phyloP scores from a whole-genome alignment of 2,888 invertebrate genomes.

The Syritta pipiens region DNA sequence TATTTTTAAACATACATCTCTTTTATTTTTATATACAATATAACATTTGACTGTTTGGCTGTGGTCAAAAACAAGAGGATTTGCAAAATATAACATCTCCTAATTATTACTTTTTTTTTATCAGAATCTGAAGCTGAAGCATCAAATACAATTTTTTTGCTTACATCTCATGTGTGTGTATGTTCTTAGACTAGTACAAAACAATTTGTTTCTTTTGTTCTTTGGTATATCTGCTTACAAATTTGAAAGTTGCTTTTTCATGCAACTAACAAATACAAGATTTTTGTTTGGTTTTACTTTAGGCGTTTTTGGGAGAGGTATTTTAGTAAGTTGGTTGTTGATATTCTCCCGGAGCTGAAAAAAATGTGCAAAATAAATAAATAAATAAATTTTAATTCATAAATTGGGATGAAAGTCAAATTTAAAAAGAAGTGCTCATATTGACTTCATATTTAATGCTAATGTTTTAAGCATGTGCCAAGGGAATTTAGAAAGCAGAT shows the following conservation, averaged over 20 bases:
- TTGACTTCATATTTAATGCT: no score
- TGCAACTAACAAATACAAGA: conserved; percentile 32
- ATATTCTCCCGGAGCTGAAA: conserved; percentile 71
- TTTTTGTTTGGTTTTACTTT: conserved; percentile 1
- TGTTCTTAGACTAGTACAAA: conserved; percentile 33
- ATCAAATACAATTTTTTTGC: conserved; percentile 17
- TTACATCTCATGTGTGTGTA: conserved; percentile 8
- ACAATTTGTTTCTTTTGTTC: conserved; percentile 8
- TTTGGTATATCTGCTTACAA: conserved; percentile 31
- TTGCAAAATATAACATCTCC: background rate
- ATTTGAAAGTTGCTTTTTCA: conserved; percentile 7
- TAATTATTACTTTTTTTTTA: no score
- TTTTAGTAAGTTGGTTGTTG: conserved; percentile 78
- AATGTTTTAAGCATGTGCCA: no score
- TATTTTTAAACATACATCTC: conserved; percentile 28
- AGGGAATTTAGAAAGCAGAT: no score
- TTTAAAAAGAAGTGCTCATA: no score
- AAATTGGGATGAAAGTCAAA: background rate
- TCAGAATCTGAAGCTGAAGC: conserved; percentile 38
- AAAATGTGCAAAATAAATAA: background rate
- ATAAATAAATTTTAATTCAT: background rate
- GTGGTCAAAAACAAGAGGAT: background rate
- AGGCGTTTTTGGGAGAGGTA: background rate
- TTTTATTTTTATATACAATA: conserved; percentile 47
- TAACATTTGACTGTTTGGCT: conserved; percentile 34